Conservation (phyloP, 2,797 vertebrate species). For the Limnodromus scolopaceus region DNA sequence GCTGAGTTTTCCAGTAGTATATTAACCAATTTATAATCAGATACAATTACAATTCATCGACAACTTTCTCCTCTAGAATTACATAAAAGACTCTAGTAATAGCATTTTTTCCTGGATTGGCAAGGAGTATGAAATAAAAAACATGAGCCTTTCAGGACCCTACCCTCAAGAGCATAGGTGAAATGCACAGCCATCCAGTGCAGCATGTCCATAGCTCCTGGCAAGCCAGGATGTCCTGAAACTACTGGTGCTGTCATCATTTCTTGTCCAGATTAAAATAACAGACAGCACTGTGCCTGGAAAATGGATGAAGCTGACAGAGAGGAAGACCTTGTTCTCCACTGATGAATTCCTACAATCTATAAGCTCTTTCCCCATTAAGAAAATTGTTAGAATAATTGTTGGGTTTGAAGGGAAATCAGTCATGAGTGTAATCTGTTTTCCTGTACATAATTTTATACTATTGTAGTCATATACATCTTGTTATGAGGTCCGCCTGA, state of each 20-base stretch:
- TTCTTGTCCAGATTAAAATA: neutral
- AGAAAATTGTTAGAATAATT: neutral
- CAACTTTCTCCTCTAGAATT: neutral
- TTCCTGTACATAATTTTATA: neutral
- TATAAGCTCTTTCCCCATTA: neutral
- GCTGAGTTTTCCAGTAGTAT: neutral
- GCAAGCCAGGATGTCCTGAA: neutral
- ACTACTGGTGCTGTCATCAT: rapidly evolving
- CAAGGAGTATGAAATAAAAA: neutral
- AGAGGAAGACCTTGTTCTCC: neutral
- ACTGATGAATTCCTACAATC: neutral
- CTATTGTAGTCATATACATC: neutral
- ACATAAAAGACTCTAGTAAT: neutral
- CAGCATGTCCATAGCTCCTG: neutral
- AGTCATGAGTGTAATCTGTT: neutral
- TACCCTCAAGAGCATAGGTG: too few relatives aligned
- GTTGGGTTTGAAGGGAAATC: neutral
- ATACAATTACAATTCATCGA: neutral
- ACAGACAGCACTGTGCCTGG: neutral
- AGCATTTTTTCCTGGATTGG: neutral
- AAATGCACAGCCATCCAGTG: neutral
- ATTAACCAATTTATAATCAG: neutral
- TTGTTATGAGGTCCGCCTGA: neutral
- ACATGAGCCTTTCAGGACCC: rapidly evolving
- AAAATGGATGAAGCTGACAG: neutral